These are phyloP conservation scores for Linnaemya vulpina DNA, from an alignment of 2,888 invertebrate species.

Conservation along the genomic window DNA sequence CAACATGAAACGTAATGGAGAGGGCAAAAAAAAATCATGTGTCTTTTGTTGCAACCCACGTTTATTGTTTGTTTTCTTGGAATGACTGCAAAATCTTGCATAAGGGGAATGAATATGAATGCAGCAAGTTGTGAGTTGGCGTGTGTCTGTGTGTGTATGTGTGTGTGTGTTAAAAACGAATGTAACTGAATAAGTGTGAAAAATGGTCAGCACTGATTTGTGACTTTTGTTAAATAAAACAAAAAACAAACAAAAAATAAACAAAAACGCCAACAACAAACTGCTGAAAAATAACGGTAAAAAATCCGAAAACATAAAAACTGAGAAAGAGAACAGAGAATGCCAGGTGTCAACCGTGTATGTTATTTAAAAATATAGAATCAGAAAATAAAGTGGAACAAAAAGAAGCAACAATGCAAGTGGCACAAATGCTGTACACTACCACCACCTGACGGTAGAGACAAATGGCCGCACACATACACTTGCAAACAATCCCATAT, in stretches of 20 bases:
- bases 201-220: slow-evolving; percentile 71
- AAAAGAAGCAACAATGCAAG: slow-evolving; percentile 14
- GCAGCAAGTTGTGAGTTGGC: not conserved
- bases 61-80: slow-evolving; percentile 5
- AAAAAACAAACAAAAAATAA: not conserved
- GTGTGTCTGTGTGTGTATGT: not conserved
- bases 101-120: not conserved
- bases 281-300: not conserved
- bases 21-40: slow-evolving; percentile 12
- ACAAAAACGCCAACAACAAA: not conserved
- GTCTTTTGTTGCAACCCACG: slow-evolving; percentile 48
- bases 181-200: slow-evolving; percentile 61
- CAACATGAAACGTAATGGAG: slow-evolving; percentile 82
- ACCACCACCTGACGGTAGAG: slow-evolving; percentile 57
- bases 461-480: not conserved
- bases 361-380: slow-evolving; percentile 45
- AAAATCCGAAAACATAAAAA: slow-evolving; percentile 32
- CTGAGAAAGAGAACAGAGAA: slow-evolving; percentile 25
- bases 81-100: not conserved
- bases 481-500: not conserved
- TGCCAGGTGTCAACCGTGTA: slow-evolving; percentile 64
- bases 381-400: not conserved
- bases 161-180: slow-evolving; percentile 20
- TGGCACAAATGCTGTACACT: slow-evolving; percentile 8
- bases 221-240: slow-evolving; percentile 59